Percentiles rank a stretch among this genome's conserved stretches.
Evolutionary conservation across 2,888 invertebrate genomes (phyloP).

Genomic region (Agonopterix heracliana): DNA sequence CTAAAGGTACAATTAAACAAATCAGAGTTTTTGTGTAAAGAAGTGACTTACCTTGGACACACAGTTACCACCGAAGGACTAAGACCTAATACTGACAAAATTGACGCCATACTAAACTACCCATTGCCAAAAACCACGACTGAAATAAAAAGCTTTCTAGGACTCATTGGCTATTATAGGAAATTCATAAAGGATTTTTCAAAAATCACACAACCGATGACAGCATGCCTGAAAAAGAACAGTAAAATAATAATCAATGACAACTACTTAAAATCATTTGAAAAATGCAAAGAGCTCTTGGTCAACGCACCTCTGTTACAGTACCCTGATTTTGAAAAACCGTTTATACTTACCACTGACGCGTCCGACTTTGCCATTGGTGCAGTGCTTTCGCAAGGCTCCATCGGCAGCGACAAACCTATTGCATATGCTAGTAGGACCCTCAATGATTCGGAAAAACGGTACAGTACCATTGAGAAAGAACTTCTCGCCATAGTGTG

Average conservation of each 20-base stretch:
- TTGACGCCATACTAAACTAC: conserved; percentile 20
- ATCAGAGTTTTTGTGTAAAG: conserved; percentile 11
- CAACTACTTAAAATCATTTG: conserved; percentile 9
- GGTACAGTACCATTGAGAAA: too few species aligned
- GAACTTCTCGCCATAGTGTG: too few species aligned
- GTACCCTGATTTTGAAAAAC: conserved; percentile 20
- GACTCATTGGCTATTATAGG: conserved; percentile 35
- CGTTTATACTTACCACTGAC: conserved; percentile 16
- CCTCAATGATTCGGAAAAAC: too few species aligned
- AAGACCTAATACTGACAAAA: conserved; percentile 25
- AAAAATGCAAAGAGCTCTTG: conserved; percentile 10
- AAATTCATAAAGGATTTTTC: conserved; percentile 33
- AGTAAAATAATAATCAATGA: conserved; percentile 8
- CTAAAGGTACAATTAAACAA: conserved; percentile 4
- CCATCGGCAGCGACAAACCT: too few species aligned
- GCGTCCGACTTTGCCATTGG: too few species aligned
- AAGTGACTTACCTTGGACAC: conserved; percentile 31
- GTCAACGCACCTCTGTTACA: conserved; percentile 6
- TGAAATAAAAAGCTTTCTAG: conserved; percentile 33
- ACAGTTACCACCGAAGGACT: conserved; percentile 22
- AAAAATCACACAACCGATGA: conserved; percentile 20
- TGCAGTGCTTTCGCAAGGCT: too few species aligned
- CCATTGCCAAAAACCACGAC: conserved; percentile 19
- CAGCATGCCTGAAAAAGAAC: conserved; percentile 13
- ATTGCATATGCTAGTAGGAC: too few species aligned